Conservation (phyloP, 2,888 invertebrate species). For the Lasioglossum vierecki region DNA sequence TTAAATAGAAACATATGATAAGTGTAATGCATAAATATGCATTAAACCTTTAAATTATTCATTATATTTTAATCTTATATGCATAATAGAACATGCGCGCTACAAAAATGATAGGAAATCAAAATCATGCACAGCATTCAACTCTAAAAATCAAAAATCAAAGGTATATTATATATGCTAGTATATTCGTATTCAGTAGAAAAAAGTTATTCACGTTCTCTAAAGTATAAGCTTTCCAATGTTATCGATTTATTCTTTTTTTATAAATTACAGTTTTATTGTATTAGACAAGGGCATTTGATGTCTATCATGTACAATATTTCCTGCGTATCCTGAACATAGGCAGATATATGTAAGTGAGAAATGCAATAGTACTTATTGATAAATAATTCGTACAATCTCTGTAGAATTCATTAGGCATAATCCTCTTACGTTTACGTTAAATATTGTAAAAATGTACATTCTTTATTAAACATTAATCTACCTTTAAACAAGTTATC, state of each 20-base stretch:
- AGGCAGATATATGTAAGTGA: conserved; percentile 44
- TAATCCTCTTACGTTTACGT: conserved; percentile 26
- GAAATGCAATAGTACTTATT: conserved; percentile 29
- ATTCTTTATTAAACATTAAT: conserved; percentile 11
- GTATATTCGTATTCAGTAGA: conserved; percentile 21
- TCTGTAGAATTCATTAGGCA: conserved; percentile 17
- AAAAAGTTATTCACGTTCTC: neutral
- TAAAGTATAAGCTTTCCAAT: conserved; percentile 25
- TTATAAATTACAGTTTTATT: conserved; percentile 33
- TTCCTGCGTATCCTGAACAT: conserved; percentile 31
- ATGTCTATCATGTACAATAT: conserved; percentile 25
- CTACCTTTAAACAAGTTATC: conserved; percentile 21
- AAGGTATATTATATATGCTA: neutral
- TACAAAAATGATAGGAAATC: conserved; percentile 12
- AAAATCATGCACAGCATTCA: conserved; percentile 24
- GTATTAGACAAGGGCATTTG: conserved; percentile 29
- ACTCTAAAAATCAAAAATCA: conserved; percentile 10
- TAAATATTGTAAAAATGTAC: conserved; percentile 42
- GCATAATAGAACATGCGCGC: conserved; percentile 6
- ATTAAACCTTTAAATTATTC: neutral
- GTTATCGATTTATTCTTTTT: conserved; percentile 48
- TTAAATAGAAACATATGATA: neutral
- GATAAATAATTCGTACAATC: conserved; percentile 30
- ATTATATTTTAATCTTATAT: neutral
- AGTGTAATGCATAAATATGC: neutral